Evolutionary conservation across 2,888 invertebrate genomes (phyloP), one percentile per base, ranked within the genome.

Genomic region (Acheta domesticus): DNA sequence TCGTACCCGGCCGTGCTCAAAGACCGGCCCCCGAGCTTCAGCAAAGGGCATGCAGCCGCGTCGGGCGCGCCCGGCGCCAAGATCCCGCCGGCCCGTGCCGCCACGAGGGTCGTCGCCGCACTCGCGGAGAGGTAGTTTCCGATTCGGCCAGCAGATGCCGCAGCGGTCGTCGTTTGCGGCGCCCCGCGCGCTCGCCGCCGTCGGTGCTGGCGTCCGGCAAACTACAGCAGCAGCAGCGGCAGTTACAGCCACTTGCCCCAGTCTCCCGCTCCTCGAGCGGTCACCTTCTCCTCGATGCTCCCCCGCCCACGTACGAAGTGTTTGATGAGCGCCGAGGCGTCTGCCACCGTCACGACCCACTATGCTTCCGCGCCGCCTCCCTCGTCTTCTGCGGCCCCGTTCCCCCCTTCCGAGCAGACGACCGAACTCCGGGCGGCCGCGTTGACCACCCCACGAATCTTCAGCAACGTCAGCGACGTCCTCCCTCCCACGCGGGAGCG

Each of bases 21-120:
- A 87, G 92, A 93, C 84, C 86, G 90, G 62, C 80, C 79, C n/a
- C 80, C 80, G 11, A 81, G 80, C 78, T 81, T 81, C 75, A 73
- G 49, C 12, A 81, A 81, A 75, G 78, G 79, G 48, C 62, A 20
- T 78, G 75, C 21, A 16, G 23, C 36, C 75, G 21, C 75, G 5
- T 11, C 76, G 5, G 76, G 76, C 76, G 81, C 77, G 21, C 21
- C 75, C 21, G 36, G 36, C n/a, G 36, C 79, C 78, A 83, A 82
- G 36, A 93, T 93, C 87, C 92, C 95, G 74, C 96, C 96, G 75
- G 75, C 96, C 96, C 36, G 96, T 96, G 78, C 96, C 96, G 79
- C 96, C 96, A 5, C 89, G 96, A 84, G 94, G 94, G 80, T 93
- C 93, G 48, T 93, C 93, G 75, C 49, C 74, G 77, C 77, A 74